Base-by-base conservation (phyloP, 2,888 invertebrate species). In the Apoda limacodes region DNA sequence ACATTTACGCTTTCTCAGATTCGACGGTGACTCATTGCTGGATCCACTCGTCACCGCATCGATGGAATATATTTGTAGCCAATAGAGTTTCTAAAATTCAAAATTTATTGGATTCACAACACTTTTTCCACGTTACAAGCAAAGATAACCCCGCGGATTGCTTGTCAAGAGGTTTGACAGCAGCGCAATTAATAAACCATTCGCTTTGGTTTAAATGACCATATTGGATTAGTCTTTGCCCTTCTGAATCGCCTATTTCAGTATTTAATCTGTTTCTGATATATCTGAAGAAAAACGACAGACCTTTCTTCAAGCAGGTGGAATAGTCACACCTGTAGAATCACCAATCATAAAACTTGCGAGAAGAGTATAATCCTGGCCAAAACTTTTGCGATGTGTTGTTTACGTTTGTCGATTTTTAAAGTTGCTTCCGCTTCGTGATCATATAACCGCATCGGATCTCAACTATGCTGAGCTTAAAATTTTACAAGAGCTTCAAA, bases 101-200 rank as follows among this genome's bases (percentile, higher is more conserved):
- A n/a, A 10, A 15, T n/a, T 13, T 17, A 13, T 3, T 30, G 3
- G 6, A 23, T 1, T 4, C 30, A 5, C 12, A 24, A 4, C 2
- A 24, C 19, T 27, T 38, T 3, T 28, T 17, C 25, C 38, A 38
- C 12, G 27, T 34, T 2, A 14, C 28, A 17, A 26, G 34, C 27
- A 20, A 7, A 13, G 28, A 20, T 13, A 28, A 19, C 21, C 28
- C 28, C 11, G 19, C 19, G 3, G 20, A 34, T 13, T 38, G 37
- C 19, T n/a, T 42, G 6, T 39, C 39, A 3, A 32, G 42, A 11
- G 37, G 36, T 5, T 14, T 39, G 1, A 33, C 30, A 6, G 37
- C 42, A 1, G 21, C 30, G 2, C 23, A 32, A 15, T 5, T 24
- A 2, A 2, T 32, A 2, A 5, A 6, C 5, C 27, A 32, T 14